phyloP scores from a whole-genome alignment of 2,113 vertebrate species.

The Mustelus asterias region DNA sequence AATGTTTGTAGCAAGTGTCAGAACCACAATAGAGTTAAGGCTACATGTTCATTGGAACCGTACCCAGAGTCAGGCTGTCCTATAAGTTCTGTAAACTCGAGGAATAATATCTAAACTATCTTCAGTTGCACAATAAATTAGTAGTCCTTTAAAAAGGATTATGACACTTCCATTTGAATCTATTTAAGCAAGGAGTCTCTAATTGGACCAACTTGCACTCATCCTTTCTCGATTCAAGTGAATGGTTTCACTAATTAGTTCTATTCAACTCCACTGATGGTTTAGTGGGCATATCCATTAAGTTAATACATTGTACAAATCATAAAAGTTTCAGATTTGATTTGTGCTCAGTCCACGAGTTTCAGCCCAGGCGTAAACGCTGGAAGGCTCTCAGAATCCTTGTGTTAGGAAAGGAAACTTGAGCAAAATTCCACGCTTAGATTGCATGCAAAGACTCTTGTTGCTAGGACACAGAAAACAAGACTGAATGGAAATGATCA shows the following conservation, averaged over 20 bases:
- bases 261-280: background rate
- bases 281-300: background rate
- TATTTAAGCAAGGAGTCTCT: background rate
- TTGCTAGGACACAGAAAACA: background rate
- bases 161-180: background rate
- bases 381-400: background rate
- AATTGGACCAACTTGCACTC: background rate
- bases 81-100: background rate
- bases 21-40: background rate
- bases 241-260: background rate
- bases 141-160: background rate
- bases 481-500: background rate
- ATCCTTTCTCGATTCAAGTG: background rate
- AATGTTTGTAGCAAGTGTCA: background rate
- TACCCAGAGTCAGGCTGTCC: too few relatives aligned
- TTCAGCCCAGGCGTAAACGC: background rate
- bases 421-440: background rate
- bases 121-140: background rate
- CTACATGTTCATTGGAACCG: background rate
- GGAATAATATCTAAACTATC: background rate
- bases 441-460: background rate
- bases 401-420: background rate
- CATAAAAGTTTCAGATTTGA: background rate
- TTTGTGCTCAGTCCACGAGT: background rate
- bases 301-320: background rate